These are phyloP conservation scores for Geophilus truncorum DNA, from an alignment of 2,888 invertebrate genomes.

Conservation along the genomic window DNA sequence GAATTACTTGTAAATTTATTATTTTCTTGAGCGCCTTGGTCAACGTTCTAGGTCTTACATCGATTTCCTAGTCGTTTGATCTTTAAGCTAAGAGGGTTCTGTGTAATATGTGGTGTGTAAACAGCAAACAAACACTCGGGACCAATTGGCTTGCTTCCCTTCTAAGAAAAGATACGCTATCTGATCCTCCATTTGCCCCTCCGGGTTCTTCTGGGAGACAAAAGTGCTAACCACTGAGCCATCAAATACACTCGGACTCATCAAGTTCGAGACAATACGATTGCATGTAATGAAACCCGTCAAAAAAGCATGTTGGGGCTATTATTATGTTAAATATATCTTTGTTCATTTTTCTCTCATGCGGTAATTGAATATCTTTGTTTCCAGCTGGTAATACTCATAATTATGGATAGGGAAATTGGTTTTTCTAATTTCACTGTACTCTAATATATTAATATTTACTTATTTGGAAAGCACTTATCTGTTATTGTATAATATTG, in stretches of 20 bases:
- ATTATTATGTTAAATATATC: not conserved
- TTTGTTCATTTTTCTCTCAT: not conserved
- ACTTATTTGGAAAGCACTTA: too few relatives aligned
- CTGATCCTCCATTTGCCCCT: not conserved
- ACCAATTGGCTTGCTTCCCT: not conserved
- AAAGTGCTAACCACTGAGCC: not conserved
- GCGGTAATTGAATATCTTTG: too few relatives aligned
- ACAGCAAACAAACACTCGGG: not conserved
- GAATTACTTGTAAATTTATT: too few relatives aligned
- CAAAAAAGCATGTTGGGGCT: not conserved
- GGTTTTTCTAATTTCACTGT: not conserved
- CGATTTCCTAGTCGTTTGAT: not conserved
- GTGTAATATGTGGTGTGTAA: not conserved
- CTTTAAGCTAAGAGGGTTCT: too few relatives aligned
- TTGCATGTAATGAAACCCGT: not conserved
- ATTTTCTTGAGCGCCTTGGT: too few relatives aligned
- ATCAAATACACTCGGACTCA: too few relatives aligned
- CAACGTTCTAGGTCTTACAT: not conserved
- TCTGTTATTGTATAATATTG: too few relatives aligned
- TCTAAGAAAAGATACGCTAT: not conserved
- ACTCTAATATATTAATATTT: too few relatives aligned
- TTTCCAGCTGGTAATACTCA: not conserved
- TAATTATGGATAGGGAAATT: not conserved
- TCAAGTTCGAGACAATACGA: not conserved
- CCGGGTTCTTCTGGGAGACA: not conserved